These are phyloP conservation scores for Pseudomyrmex flavicornis DNA, from an alignment of 1,140 invertebrate species.

Conservation along the genomic window DNA sequence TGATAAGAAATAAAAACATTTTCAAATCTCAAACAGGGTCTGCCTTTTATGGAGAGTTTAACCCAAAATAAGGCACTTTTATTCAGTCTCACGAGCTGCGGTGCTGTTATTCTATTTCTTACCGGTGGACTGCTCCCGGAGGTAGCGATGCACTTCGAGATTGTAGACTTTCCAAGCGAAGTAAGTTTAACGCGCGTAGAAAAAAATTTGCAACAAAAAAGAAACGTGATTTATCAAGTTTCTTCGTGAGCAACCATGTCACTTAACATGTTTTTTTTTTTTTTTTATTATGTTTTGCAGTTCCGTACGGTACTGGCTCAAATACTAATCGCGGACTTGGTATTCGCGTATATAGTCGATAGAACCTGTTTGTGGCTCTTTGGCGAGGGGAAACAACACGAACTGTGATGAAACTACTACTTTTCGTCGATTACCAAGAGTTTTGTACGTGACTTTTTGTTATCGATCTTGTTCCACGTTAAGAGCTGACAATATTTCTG, in stretches of 20 bases:
- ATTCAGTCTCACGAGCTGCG: slow-evolving; percentile 93
- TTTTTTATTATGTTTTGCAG: slow-evolving; percentile 86
- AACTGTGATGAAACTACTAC: slow-evolving; percentile 79
- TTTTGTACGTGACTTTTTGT: slow-evolving; percentile 54
- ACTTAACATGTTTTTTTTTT: slow-evolving; percentile 26
- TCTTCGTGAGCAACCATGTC: not conserved
- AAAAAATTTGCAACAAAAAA: not conserved
- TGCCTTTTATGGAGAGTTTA: slow-evolving; percentile 99
- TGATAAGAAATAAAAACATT: not conserved
- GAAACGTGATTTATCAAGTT: not conserved
- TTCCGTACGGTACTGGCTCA: slow-evolving; percentile 93
- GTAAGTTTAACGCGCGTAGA: slow-evolving; percentile 86
- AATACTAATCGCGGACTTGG: slow-evolving; percentile 93
- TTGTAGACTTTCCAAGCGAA: slow-evolving; percentile 94
- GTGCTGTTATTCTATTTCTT: slow-evolving; percentile 90
- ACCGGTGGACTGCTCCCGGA: slow-evolving; percentile 92
- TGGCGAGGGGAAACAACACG: slow-evolving; percentile 89
- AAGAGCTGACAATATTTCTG: slow-evolving; percentile 42
- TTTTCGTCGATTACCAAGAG: slow-evolving; percentile 43
- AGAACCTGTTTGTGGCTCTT: slow-evolving; percentile 94
- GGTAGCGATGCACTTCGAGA: slow-evolving; percentile 93
- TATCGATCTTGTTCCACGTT: slow-evolving; percentile 64
- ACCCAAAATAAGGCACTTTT: slow-evolving; percentile 96
- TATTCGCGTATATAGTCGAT: slow-evolving; percentile 93
- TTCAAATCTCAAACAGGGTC: slow-evolving; percentile 89